Percentiles rank a stretch among this genome's conserved stretches.
phyloP scores from a whole-genome alignment of 2,888 invertebrate genomes.

The Drosophila fulvimacula region DNA sequence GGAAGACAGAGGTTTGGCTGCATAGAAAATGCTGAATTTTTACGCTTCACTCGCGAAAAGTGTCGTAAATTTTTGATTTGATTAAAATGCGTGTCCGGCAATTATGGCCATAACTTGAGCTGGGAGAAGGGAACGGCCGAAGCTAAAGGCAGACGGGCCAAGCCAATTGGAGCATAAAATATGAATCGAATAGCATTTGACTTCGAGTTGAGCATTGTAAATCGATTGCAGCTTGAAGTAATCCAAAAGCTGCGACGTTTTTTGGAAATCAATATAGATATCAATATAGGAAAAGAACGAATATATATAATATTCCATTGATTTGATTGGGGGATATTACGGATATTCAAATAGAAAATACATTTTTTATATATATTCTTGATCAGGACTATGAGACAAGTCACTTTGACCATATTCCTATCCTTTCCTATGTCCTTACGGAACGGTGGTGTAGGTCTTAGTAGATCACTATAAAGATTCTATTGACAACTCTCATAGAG shows the following conservation, averaged over 20 bases:
- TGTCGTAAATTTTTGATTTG: slow-evolving; percentile 72
- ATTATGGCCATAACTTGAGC: slow-evolving; percentile 26
- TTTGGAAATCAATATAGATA: neutral
- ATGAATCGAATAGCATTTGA: slow-evolving; percentile 42
- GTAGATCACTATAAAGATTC: no score
- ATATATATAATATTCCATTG: no score
- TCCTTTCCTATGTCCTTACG: no score
- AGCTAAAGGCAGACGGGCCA: neutral
- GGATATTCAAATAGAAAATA: no score
- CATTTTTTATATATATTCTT: no score
- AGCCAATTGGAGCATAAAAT: slow-evolving; percentile 66
- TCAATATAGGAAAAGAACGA: no score
- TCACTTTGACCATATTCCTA: no score
- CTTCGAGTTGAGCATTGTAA: slow-evolving; percentile 7
- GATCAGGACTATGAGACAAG: no score
- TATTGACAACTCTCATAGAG: no score
- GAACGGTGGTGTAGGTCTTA: no score
- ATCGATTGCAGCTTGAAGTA: neutral
- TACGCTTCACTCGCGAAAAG: slow-evolving; percentile 67
- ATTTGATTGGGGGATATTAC: no score
- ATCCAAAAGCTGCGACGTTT: neutral
- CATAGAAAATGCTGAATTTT: slow-evolving; percentile 45
- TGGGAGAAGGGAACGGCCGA: neutral
- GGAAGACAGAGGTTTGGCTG: slow-evolving; percentile 1
- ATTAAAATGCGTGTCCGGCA: slow-evolving; percentile 61